A percentile compares a stretch with the other conserved stretches of the same genome.
phyloP scores from a whole-genome alignment of 2,888 invertebrate species.

The Epinotia ramella region DNA sequence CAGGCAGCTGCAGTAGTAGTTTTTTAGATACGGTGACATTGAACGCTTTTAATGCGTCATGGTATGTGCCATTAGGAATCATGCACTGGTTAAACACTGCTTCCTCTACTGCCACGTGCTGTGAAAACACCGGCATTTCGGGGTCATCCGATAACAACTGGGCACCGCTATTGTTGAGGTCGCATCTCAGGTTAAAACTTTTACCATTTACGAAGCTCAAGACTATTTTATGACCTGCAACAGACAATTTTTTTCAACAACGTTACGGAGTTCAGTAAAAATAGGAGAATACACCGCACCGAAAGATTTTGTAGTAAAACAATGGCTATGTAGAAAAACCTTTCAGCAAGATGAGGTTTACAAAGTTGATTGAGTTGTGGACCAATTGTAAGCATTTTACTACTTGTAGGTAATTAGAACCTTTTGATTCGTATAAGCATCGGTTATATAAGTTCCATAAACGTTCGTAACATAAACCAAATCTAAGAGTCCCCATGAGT shows the following conservation, averaged over 20 bases:
- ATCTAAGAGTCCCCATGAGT: too few relatives aligned
- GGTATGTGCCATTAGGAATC: conserved; percentile 19
- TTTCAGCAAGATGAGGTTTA: too few relatives aligned
- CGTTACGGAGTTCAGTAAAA: neutral
- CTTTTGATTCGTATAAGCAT: too few relatives aligned
- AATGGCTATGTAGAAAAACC: too few relatives aligned
- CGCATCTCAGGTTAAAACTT: conserved; percentile 17
- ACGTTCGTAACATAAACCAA: too few relatives aligned
- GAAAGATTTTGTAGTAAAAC: too few relatives aligned
- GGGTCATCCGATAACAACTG: conserved; percentile 25
- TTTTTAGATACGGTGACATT: conserved; percentile 21
- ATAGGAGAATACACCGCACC: neutral
- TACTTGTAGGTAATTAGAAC: too few relatives aligned
- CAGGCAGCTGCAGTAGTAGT: conserved; percentile 12
- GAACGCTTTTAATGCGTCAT: conserved; percentile 22
- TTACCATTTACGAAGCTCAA: conserved; percentile 3
- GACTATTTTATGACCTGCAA: conserved; percentile 10
- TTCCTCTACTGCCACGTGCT: conserved; percentile 7
- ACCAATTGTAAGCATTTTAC: too few relatives aligned
- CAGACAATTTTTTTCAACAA: neutral
- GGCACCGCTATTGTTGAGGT: neutral
- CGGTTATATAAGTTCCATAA: too few relatives aligned
- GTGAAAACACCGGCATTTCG: conserved; percentile 17
- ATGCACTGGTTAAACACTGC: conserved; percentile 17
- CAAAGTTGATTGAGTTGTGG: too few relatives aligned